Conservation (phyloP, 1,140 invertebrate genomes). For the Saxidomus purpurata region DNA sequence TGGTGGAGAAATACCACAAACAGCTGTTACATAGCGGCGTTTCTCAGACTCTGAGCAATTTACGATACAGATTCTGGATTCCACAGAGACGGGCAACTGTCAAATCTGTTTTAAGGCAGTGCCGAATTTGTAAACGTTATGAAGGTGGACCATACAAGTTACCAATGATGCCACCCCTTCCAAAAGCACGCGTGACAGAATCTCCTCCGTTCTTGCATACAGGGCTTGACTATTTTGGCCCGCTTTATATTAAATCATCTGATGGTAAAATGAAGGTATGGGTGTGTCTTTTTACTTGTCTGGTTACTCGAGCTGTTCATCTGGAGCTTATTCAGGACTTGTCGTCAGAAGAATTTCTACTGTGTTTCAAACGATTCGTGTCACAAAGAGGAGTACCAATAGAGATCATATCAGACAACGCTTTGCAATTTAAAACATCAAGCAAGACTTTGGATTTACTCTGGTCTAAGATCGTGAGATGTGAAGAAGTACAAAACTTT, state of each 20-base stretch:
- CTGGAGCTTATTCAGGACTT: constrained; percentile 23
- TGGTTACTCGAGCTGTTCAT: background rate
- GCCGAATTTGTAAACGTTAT: background rate
- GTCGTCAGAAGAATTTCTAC: constrained; percentile 8
- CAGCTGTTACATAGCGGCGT: background rate
- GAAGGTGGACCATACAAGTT: background rate
- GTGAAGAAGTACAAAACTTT: background rate
- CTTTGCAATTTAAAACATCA: background rate
- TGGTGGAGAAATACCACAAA: background rate
- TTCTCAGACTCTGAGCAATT: background rate
- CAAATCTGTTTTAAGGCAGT: background rate
- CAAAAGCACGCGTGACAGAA: background rate
- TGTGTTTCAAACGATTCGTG: constrained; percentile 4
- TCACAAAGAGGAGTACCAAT: background rate
- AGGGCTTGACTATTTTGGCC: background rate
- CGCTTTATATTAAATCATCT: background rate
- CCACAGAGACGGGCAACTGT: background rate
- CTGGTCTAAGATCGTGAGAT: background rate
- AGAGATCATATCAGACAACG: constrained; percentile 19
- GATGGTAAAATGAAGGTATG: constrained; percentile 6
- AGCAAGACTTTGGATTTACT: background rate
- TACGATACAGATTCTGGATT: background rate
- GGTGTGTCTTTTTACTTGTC: constrained; percentile 2
- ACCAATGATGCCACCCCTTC: background rate
- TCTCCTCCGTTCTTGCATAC: background rate